Percentiles rank a stretch among this genome's conserved stretches.
Evolutionary conservation across 2,113 vertebrate genomes (phyloP).

Genomic region (Phainopepla nitens): DNA sequence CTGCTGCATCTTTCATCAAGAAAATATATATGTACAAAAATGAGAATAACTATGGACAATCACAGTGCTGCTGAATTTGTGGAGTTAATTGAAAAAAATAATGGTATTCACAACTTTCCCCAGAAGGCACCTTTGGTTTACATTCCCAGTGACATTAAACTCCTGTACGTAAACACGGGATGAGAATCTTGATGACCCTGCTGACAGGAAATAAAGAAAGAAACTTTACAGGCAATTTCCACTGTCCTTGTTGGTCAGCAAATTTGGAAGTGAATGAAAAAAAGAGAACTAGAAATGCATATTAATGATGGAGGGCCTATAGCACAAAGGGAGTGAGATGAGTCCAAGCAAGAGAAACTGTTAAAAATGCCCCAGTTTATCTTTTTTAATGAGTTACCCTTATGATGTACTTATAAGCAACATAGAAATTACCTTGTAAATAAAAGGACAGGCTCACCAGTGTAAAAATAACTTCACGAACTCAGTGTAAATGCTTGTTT

Average conservation of each 20-base stretch:
- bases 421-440: not conserved
- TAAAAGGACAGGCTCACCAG: not conserved
- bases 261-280: slow-evolving; percentile 22
- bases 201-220: slow-evolving; percentile 25
- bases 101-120: not conserved
- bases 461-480: not conserved
- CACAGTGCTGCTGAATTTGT: not conserved
- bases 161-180: not conserved
- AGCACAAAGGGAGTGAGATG: not conserved
- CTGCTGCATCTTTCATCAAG: not conserved
- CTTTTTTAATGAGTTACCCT: not conserved
- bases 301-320: not conserved
- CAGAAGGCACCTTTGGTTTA: slow-evolving; percentile 13
- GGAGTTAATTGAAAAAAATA: not conserved
- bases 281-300: slow-evolving; percentile 36
- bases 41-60: not conserved
- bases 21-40: not conserved
- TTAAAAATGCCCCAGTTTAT: not conserved
- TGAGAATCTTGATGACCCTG: slow-evolving; percentile 36
- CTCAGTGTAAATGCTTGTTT: not conserved
- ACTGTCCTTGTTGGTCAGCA: slow-evolving; percentile 46
- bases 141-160: not conserved
- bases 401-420: not conserved
- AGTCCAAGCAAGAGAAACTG: not conserved
- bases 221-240: slow-evolving; percentile 50